phyloP scores from a whole-genome alignment of 23 tunicate species.

The Styela clava region DNA sequence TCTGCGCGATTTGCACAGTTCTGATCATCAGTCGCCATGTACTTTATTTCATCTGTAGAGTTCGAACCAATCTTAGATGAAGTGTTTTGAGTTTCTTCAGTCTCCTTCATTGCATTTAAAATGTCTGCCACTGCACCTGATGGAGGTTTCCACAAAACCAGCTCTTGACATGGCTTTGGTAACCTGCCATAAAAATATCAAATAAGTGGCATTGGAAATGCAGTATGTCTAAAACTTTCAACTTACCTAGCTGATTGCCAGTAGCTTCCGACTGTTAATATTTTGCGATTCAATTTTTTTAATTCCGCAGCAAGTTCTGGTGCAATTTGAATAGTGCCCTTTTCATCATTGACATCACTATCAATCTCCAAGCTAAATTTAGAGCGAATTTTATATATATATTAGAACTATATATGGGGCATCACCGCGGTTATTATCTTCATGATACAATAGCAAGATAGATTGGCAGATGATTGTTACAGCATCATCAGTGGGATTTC shows the following conservation, averaged over 20 bases:
- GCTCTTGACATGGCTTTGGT: slow-evolving; percentile 1
- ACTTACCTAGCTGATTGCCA: not conserved
- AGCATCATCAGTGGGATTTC: no score
- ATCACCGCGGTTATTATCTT: no score
- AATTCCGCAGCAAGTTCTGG: slow-evolving; percentile 19
- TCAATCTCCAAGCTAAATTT: slow-evolving; percentile 16
- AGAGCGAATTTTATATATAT: no score
- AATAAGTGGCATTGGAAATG: not conserved
- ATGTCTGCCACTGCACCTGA: slow-evolving; percentile 3
- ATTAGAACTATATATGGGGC: no score
- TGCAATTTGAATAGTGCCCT: slow-evolving; percentile 1
- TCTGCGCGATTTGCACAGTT: no score
- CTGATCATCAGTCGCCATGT: no score
- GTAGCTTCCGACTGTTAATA: slow-evolving; percentile 19
- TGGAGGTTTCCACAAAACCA: slow-evolving; percentile 30
- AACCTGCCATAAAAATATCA: not conserved
- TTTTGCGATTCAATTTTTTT: slow-evolving; percentile 18
- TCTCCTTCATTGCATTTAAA: not conserved
- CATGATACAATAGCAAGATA: no score
- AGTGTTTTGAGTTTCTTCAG: not conserved
- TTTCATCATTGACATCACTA: not conserved
- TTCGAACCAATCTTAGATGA: no score
- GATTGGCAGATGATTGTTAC: no score
- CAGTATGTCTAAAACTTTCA: not conserved
- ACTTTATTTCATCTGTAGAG: no score